phyloP scores from a whole-genome alignment of 2,113 vertebrate genomes.

The Rutilus rutilus region DNA sequence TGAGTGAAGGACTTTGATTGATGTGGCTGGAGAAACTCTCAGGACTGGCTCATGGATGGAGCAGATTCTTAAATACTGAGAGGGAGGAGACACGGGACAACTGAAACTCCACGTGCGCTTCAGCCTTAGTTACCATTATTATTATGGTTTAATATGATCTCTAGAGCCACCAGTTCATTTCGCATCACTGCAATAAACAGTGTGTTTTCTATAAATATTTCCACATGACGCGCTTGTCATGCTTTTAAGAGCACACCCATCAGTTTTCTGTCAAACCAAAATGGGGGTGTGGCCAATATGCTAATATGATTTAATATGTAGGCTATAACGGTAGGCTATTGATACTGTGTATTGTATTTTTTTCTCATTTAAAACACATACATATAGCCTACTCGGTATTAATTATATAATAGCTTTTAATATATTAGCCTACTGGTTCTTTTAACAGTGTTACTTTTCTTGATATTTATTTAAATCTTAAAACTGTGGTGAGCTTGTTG shows the following conservation, averaged over 20 bases:
- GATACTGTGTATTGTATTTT: background rate
- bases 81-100: conserved; percentile 29
- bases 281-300: conserved; percentile 7
- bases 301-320: background rate
- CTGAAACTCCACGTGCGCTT: background rate
- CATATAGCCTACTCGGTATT: background rate
- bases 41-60: background rate
- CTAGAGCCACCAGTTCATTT: background rate
- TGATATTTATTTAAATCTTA: too few relatives aligned
- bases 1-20: background rate
- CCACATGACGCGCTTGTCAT: background rate
- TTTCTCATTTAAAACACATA: background rate
- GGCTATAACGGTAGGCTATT: background rate
- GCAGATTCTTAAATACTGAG: conserved; percentile 40
- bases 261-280: background rate
- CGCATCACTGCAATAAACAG: background rate
- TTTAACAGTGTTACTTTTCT: too few relatives aligned
- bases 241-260: background rate
- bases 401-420: background rate
- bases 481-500: too few relatives aligned
- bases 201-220: background rate
- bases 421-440: too few relatives aligned
- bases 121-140: background rate
- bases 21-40: background rate
- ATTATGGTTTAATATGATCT: background rate